Evolutionary conservation across 2,797 vertebrate genomes (phyloP), one percentile per base, ranked within the genome.

Genomic region (Capromys pilorides): DNA sequence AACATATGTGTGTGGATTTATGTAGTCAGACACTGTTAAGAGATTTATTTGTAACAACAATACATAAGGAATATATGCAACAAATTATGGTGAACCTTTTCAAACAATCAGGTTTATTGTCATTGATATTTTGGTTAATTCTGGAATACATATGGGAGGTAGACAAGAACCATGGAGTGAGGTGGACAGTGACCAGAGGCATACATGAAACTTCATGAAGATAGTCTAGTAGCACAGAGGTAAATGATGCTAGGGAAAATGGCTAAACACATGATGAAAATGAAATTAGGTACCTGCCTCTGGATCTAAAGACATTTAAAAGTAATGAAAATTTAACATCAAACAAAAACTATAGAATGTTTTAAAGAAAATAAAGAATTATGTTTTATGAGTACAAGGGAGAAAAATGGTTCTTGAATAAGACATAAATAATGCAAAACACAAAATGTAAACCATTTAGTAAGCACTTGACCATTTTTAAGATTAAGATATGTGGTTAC

Each of bases 401-500:
- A 67, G 57, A 91, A 94, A 86, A 85, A 21, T 5, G 21, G 77
- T 73, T 90, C 41, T 88, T 73, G 54, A 92, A 69, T 57, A 93
- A 85, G 31, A 67, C 26, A 78, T 16, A 83, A 77, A 83, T 66
- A 82, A 83, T 41, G 3, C 0, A 67, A 93, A 22, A 66, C n/a
- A 39, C 51, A 73, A 79, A 86, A 83, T 75, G 19, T 2, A 78
- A 62, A 83, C 13, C 21, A 57, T 36, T 75, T 54, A 77, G 39
- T 61, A 81, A 90, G 14, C 19, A 67, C 69, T 10, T 64, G 51
- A 61, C 41, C 21, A 13, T 73, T 75, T 83, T 94, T 62, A 94
- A 93, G 83, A n/a, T 82, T 67, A 90, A 88, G n/a, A 62, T 95
- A 33, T 54, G 8, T 78, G 75, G 4, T 78, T 19, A 16, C 16